Evolutionary conservation across 1,140 invertebrate species (phyloP), one percentile per base, ranked within the genome.

Genomic region (Notospermus geniculatus): DNA sequence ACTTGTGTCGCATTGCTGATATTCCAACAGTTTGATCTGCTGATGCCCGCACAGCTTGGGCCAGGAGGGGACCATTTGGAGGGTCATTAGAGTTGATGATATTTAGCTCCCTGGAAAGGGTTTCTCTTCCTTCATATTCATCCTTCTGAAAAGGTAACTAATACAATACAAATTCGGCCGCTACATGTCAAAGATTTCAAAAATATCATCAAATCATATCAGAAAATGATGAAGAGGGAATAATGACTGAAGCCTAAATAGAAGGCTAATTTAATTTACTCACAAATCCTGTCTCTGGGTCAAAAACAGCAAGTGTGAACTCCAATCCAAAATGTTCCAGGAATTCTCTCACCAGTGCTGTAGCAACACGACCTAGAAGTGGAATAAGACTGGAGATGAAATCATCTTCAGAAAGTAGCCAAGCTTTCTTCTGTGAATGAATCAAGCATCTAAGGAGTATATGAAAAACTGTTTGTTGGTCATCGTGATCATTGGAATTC

Each of bases 271-370:
- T 28, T 76, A 71, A 84, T 85, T 64, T 83, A 71, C 76, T 73
- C 67, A 80, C 86, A 69, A 84, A 75, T 64, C 86, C 86, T 23
- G 86, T 84, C 81, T 90, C 88, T 57, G 87, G 84, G 72, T 89
- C 87, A 78, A 87, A 89, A 9, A 89, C 88, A 59, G 86, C 85
- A 68, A 86, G 77, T 55, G 88, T 88, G 69, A 86, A 89, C 66
- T 88, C 84, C 39, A 90, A 80, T 65, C 86, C 84, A 80, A 88
- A 89, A 77, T 84, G 89, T 75, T 89, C 86, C 59, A 90, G 75
- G 78, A 89, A 89, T 76, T 90, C 88, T 69, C 85, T 81, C 53
- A 90, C 86, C 63, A 90, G 77, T 63, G 83, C 86, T 77, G 87
- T 85, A 70, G 86, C 82, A 67, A 86, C 66, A 71, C 83, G 80